phyloP scores from a whole-genome alignment of 2,797 vertebrate species.

The Oreortyx pictus region DNA sequence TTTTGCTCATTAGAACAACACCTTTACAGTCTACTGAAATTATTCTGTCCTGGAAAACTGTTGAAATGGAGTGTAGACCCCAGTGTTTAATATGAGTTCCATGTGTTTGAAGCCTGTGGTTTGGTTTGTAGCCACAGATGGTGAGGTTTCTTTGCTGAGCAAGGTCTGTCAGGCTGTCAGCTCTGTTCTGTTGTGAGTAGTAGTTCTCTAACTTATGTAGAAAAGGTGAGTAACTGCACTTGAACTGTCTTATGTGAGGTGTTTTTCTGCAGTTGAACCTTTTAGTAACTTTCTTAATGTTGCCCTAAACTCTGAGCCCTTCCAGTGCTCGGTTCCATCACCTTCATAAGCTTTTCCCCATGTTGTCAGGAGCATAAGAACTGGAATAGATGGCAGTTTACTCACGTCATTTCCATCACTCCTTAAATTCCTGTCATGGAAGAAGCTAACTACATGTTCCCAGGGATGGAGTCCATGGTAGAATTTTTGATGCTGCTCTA shows the following conservation, averaged over 20 bases:
- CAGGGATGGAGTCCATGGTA: not conserved
- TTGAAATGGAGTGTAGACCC: rapidly evolving
- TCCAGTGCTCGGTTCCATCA: not conserved
- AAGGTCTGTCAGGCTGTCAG: rapidly evolving
- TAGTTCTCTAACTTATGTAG: not conserved
- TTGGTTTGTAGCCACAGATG: rapidly evolving
- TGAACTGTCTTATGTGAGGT: not conserved
- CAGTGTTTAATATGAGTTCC: not conserved
- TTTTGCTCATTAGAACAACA: not conserved
- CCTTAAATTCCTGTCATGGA: not conserved
- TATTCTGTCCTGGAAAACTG: not conserved
- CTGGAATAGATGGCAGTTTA: not conserved
- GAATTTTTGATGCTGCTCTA: rapidly evolving
- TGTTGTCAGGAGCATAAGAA: not conserved
- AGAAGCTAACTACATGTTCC: not conserved
- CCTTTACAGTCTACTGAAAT: not conserved
- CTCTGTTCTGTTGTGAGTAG: not conserved
- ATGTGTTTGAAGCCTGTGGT: not conserved
- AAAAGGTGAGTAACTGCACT: not conserved
- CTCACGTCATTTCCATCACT: not conserved
- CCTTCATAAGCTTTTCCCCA: not conserved
- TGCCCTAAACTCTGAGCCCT: not conserved
- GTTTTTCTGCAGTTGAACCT: not conserved
- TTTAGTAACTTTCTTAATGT: not conserved
- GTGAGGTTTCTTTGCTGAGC: not conserved